phyloP scores from a whole-genome alignment of 2,113 vertebrate genomes.

The Nematolebias whitei region DNA sequence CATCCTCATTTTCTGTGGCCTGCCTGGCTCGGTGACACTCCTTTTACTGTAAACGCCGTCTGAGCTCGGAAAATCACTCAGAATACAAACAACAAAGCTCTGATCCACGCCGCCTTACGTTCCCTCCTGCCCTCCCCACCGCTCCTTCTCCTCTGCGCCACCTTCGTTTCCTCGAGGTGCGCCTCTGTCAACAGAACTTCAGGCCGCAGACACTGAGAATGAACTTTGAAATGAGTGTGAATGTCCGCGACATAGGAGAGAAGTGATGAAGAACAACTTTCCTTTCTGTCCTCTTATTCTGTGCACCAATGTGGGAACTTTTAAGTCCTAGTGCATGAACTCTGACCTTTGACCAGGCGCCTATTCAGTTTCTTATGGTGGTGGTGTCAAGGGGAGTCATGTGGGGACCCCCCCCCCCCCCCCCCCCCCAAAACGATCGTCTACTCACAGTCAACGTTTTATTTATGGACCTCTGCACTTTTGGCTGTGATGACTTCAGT shows the following conservation, averaged over 20 bases:
- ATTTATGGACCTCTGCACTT: constrained; percentile 87
- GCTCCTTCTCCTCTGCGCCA: not conserved
- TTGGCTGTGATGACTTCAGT: constrained; percentile 86
- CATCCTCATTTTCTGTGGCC: constrained; percentile 48
- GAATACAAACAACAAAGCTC: constrained; percentile 11
- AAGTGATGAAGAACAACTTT: constrained; percentile 30
- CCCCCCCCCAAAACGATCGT: not conserved
- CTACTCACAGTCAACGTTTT: constrained; percentile 76
- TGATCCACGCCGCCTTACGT: constrained; percentile 61
- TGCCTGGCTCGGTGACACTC: constrained; percentile 42
- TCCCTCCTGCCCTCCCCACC: not conserved
- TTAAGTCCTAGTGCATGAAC: constrained; percentile 80
- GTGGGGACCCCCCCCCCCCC: constrained; percentile 48
- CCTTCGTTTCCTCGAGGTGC: constrained; percentile 55
- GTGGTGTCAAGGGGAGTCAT: constrained; percentile 33
- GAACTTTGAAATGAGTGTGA: constrained; percentile 60
- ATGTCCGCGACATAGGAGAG: constrained; percentile 39
- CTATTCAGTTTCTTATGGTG: constrained; percentile 66
- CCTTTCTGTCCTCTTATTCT: constrained; percentile 55
- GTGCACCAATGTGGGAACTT: constrained; percentile 71
- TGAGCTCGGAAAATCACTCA: constrained; percentile 32
- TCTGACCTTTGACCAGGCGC: constrained; percentile 77
- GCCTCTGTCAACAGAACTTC: constrained; percentile 69
- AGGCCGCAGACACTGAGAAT: constrained; percentile 50
- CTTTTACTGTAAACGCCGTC: constrained; percentile 49